Evolutionary conservation across 2,888 invertebrate species (phyloP), one percentile per base, ranked within the genome.

Genomic region (Nymphalis urticae): DNA sequence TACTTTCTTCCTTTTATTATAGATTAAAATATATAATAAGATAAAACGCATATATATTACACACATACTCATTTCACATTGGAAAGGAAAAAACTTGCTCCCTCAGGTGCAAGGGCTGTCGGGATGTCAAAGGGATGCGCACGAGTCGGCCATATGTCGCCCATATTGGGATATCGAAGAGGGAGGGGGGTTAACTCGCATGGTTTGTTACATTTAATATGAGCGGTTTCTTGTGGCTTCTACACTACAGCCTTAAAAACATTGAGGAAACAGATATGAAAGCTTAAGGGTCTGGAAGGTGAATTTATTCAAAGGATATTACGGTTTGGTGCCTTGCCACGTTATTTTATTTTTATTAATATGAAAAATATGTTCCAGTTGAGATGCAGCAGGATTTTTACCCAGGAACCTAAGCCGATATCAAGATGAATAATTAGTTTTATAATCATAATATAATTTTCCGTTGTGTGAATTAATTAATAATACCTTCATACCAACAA

Each of bases 91-190:
- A 21, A 50, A 50, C 50, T 50, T 32, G 72, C 66, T 70, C 75
- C 75, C 74, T 75, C 78, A 76, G 77, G 79, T 77, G 77, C 71
- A 66, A 62, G 70, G 54, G 70, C 64, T 63, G 71, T 66, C 72
- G 73, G 76, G 71, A 59, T 65, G 72, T 72, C 75, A 80, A 84
- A 84, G 83, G 80, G 85, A 82, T 82, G 86, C 83, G 88, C 88
- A 87, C 87, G 88, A 82, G 87, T 83, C 82, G 73, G 51, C 82
- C 89, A 89, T 83, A 87, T 88, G 89, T 82, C 85, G 85, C 66
- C 27, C 66, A 62, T 66, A 66, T 66, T 66, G 66, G 66, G 66
- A 56, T 56, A 77, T 76, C 75, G 75, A 77, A 56, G 9, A 21
- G 19, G 66, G 19, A 32, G 17, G 21, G 10, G 54, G 32, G 24